phyloP scores from a whole-genome alignment of 2,888 invertebrate species.

The Patella caerulea region DNA sequence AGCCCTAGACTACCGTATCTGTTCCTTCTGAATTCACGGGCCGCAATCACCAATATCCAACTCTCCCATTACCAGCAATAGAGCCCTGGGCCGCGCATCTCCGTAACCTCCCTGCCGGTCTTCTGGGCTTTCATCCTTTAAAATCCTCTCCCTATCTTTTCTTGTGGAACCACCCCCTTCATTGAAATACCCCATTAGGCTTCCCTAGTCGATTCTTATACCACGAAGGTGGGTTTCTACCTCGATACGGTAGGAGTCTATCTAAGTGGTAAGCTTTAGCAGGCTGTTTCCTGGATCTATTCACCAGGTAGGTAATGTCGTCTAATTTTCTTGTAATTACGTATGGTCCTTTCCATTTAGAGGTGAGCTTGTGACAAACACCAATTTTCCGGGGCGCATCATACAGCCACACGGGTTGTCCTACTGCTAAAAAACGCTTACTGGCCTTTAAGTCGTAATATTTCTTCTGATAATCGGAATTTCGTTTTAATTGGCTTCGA shows the following conservation, averaged over 20 bases:
- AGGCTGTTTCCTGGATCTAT: constrained; percentile 20
- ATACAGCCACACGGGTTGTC: constrained; percentile 34
- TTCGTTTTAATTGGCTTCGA: not conserved
- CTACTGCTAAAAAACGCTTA: not conserved
- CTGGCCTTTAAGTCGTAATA: constrained; percentile 29
- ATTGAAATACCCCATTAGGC: too few relatives aligned
- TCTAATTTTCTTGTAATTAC: constrained; percentile 28
- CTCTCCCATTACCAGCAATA: not conserved
- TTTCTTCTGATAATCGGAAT: constrained; percentile 11
- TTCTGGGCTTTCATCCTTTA: not conserved
- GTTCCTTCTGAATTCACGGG: not conserved
- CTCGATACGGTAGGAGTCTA: constrained; percentile 26
- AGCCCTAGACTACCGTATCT: not conserved
- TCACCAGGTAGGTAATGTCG: constrained; percentile 32
- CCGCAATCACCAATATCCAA: not conserved
- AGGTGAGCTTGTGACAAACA: constrained; percentile 27
- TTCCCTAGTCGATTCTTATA: not conserved
- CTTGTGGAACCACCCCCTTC: too few relatives aligned
- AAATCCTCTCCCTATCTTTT: too few relatives aligned
- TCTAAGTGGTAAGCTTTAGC: constrained; percentile 33
- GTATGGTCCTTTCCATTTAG: constrained; percentile 33
- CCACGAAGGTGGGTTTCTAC: constrained; percentile 28
- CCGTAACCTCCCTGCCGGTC: not conserved
- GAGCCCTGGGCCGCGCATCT: too few relatives aligned
- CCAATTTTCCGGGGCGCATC: constrained; percentile 29